Base-by-base conservation (phyloP, 2,888 invertebrate genomes). In the Ectemnius lituratus region DNA sequence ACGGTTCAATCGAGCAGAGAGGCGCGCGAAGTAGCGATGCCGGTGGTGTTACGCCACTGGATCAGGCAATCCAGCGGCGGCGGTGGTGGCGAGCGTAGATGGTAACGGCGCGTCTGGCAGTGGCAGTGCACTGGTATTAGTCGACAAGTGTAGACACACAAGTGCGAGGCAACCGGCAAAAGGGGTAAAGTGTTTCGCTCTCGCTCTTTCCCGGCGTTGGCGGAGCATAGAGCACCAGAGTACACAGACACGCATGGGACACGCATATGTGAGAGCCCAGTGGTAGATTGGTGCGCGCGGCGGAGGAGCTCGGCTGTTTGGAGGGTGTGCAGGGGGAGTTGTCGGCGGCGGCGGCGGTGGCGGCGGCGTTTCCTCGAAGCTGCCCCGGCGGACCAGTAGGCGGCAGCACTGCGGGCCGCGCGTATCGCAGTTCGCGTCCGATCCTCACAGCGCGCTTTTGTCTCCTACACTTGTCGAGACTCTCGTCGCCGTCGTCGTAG, bases 341-440 rank as follows among this genome's bases (percentile, higher is more conserved):
- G 89, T 87, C 68, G 61, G 90, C 91, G 91, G 91, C 91, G 92
- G 76, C 78, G 80, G 73, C 91, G 91, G 91, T 91, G 92, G 76
- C 78, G 80, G 73, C 66, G 76, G 80, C 74, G 80, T 79, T 81
- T 80, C 84, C 78, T 78, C 83, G 84, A 84, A 81, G 83, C 83
- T 76, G 37, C 37, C 74, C 56, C 65, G 76, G 74, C 75, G 83
- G 82, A 76, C 90, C 90, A 90, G 90, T 90, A 90, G 90, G 87
- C 90, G 90, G 90, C 90, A 90, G 90, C 90, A 90, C 90, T 89
- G 90, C 89, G 90, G 86, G 85, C 87, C 86, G 89, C 87, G 89
- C 88, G 89, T 88, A 88, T 88, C 90, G 88, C 87, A 87, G 86
- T 86, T 85, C 76, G 84, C 81, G 86, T 87, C 80, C 67, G 76